Base-by-base conservation (phyloP, 1,140 invertebrate species). In the Geopemphigus sp. region DNA sequence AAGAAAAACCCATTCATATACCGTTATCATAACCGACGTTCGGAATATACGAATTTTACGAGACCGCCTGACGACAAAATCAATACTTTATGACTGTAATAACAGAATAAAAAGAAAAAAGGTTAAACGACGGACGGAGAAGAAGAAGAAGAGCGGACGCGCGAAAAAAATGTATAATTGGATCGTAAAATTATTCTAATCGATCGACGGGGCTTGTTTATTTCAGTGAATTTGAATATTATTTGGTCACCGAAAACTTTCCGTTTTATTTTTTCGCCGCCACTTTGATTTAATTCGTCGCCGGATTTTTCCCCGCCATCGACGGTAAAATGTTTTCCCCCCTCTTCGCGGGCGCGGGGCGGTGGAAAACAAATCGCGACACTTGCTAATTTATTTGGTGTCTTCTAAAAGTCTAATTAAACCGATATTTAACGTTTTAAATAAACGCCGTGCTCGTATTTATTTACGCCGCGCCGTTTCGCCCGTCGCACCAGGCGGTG, bases 331-430 rank as follows among this genome's bases (percentile, higher is more conserved):
- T 10, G 22, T n/a, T n/a, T n/a, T n/a, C n/a, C n/a, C n/a, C n/a
- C n/a, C n/a, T n/a, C n/a, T n/a, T n/a, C n/a, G 10, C 8, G 19
- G n/a, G 19, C 19, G 19, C 10, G 17, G 32, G 19, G 32, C 32
- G 11, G 17, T n/a, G 24, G 22, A 17, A 50, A 50, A 70, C n/a
- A 26, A 70, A 50, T 50, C 22, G 45, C 14, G 10, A 14, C n/a
- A 5, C n/a, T 70, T 50, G 50, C 45, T 70, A 50, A 70, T 50
- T 70, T 70, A 70, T 70, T 70, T 70, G 53, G 68, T 70, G 68
- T 70, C 14, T 70, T 70, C 15, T 70, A 70, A 70, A 70, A 53
- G 47, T 53, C 45, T 70, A 70, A 53, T 70, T 70, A 70, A 70
- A 70, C 45, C 45, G 66, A 70, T 53, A 53, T 70, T 70, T 70